These are phyloP conservation scores for Pampusana beccarii DNA, from an alignment of 2,113 vertebrate species.

Conservation along the genomic window DNA sequence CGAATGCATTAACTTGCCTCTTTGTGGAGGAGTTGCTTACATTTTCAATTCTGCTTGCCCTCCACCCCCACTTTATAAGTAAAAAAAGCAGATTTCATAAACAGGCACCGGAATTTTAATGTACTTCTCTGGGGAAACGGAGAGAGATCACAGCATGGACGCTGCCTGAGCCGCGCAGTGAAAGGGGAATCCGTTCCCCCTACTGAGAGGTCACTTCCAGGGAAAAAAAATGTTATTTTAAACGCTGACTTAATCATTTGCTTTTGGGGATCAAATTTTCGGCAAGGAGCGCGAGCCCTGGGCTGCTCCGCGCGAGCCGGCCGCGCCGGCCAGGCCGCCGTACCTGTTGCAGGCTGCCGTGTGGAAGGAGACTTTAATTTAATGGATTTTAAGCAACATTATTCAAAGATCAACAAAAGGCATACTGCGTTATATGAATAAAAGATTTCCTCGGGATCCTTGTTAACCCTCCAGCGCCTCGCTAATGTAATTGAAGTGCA, in stretches of 20 bases:
- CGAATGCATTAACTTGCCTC: background rate
- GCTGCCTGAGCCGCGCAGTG: background rate
- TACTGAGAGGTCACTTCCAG: background rate
- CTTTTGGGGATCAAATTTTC: background rate
- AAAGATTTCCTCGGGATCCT: slow-evolving; percentile 77
- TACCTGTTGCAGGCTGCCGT: slow-evolving; percentile 56
- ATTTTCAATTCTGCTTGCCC: background rate
- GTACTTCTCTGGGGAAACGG: background rate
- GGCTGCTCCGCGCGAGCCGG: slow-evolving; percentile 5
- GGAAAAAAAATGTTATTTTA: background rate
- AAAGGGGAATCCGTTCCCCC: background rate
- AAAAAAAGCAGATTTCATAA: background rate
- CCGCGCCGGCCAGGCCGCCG: background rate
- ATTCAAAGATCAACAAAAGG: slow-evolving; percentile 79
- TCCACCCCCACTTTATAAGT: background rate
- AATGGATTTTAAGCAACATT: slow-evolving; percentile 83
- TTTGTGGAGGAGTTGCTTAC: background rate
- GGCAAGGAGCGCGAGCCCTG: background rate
- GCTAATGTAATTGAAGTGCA: slow-evolving; percentile 88
- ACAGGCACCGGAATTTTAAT: background rate
- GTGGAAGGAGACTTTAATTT: slow-evolving; percentile 74
- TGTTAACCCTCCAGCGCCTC: slow-evolving; percentile 88
- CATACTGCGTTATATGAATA: slow-evolving; percentile 73
- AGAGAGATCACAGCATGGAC: background rate
- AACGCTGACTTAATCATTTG: background rate